Percentiles rank a stretch among this genome's conserved stretches.
Conservation (phyloP, 2,113 vertebrate species). For the Zosterops hypoxanthus region DNA sequence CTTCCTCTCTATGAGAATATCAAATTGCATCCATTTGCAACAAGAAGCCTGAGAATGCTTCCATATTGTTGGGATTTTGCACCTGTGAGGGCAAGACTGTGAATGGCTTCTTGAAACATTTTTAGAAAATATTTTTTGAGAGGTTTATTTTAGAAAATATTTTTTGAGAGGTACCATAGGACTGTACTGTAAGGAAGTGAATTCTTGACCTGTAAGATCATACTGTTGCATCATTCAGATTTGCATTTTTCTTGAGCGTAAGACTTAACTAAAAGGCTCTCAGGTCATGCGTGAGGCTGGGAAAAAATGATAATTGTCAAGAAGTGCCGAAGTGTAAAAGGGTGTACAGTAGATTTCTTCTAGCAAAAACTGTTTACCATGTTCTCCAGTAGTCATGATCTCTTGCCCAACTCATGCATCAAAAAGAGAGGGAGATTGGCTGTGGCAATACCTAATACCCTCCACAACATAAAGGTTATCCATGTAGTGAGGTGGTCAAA, state of each 20-base stretch:
- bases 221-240: neutral
- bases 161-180: neutral
- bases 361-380: neutral
- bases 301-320: neutral
- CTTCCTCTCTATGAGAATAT: neutral
- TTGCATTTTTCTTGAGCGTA: neutral
- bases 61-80: neutral
- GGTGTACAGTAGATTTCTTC: neutral
- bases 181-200: neutral
- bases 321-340: neutral
- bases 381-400: neutral
- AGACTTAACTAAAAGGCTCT: neutral
- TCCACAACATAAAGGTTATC: rapidly evolving
- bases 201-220: neutral
- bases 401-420: neutral
- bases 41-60: neutral
- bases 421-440: neutral
- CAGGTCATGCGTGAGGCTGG: neutral
- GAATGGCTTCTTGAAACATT: neutral
- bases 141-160: neutral
- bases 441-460: neutral
- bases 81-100: neutral
- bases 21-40: neutral
- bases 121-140: neutral
- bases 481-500: neutral